These are phyloP conservation scores for Setophaga petechia DNA, from an alignment of 2,113 vertebrate genomes.

Conservation along the genomic window DNA sequence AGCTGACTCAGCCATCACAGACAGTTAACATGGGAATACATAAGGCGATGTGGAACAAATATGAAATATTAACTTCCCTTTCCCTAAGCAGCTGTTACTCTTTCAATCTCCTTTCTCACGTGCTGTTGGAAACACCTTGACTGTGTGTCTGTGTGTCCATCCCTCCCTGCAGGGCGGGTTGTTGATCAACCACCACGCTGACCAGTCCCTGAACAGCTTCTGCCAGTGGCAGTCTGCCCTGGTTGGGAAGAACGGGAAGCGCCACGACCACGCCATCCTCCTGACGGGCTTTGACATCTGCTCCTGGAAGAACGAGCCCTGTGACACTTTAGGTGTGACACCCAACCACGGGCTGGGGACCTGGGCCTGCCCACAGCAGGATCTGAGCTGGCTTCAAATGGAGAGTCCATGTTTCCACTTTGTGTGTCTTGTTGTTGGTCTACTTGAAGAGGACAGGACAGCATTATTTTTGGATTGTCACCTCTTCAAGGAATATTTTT, in stretches of 20 bases:
- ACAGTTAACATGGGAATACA: background rate
- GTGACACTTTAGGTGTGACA: slow-evolving; percentile 91
- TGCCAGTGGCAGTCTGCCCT: slow-evolving; percentile 97
- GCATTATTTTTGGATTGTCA: background rate
- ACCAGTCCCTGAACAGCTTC: slow-evolving; percentile 97
- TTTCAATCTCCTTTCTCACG: background rate
- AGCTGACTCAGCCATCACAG: background rate
- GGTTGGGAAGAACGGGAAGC: slow-evolving; percentile 89
- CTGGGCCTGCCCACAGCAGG: background rate
- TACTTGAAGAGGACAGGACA: background rate
- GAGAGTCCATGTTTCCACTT: background rate
- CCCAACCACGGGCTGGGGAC: background rate
- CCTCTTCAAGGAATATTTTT: background rate
- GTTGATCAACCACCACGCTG: slow-evolving; percentile 91
- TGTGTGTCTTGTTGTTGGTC: background rate
- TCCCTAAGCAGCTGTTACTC: background rate
- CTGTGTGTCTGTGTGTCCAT: slow-evolving; percentile 28
- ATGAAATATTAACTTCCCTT: background rate
- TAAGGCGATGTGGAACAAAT: background rate
- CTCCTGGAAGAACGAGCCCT: slow-evolving; percentile 98
- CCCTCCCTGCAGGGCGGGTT: slow-evolving; percentile 82
- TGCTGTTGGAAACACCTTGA: background rate
- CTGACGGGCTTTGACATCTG: slow-evolving; percentile 97
- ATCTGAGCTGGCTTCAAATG: background rate
- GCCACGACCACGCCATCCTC: slow-evolving; percentile 93